Base-by-base conservation (phyloP, 2,888 invertebrate species). In the Dilophus febrilis region DNA sequence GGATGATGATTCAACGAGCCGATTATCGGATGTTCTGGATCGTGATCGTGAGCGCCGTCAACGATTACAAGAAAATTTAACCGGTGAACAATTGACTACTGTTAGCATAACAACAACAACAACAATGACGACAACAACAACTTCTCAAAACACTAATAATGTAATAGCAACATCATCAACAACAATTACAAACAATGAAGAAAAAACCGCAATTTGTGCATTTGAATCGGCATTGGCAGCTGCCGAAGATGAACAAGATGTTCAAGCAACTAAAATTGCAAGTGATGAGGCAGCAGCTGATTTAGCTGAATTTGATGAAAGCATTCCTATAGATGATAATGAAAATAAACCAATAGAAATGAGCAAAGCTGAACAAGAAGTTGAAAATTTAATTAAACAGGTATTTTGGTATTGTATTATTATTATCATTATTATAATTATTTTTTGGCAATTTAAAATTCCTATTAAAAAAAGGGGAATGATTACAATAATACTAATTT, bases 181-280 rank as follows among this genome's bases (percentile, higher is more conserved):
- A 6, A 17, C 36, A 6, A 19, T 45, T 5, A 35, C 22, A 31
- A 40, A 14, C 3, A 16, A n/a, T 2, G 71, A 73, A 27, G 75
- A 76, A 34, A 74, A 74, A 50, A 57, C 64, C 6, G 74, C 73
- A 0, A 60, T 76, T 40, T 73, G 75, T 16, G 75, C 71, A 10
- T 69, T 84, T 44, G 88, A 87, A 64, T 71, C 65, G 49, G 92
- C 91, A 35, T 67, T 95, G 45, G 86, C 88, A 18, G 82, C 86
- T 39, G 91, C 85, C 37, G 94, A 95, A 64, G 95, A 95, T 64
- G 94, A 91, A 57, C 82, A 83, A 42, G 95, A 95, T 65, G 91
- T 88, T 16, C 77, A 80, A 49, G 94, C 94, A 8, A 88, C 91
- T 2, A 74, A 73, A 52, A 83, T 79, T 1, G 91, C 91, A 3